phyloP scores from a whole-genome alignment of 2,797 vertebrate genomes.

The Centroberyx gerrardi region DNA sequence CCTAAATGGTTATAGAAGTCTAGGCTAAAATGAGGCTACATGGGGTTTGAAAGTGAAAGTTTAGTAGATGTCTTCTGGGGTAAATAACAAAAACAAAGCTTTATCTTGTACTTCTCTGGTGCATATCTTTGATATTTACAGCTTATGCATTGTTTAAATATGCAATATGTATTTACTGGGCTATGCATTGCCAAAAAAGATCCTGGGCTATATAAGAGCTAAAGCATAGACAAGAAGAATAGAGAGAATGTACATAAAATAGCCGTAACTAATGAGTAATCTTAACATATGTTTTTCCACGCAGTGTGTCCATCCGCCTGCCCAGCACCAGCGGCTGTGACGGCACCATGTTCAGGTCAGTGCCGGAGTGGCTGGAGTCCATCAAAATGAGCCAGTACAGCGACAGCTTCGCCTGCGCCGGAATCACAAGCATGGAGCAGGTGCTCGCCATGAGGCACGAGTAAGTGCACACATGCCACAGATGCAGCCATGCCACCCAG shows the following conservation, averaged over 20 bases:
- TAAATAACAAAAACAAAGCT: too few relatives aligned
- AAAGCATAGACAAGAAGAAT: too few relatives aligned
- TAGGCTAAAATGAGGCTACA: too few relatives aligned
- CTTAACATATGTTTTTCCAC: neutral
- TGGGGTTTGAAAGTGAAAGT: too few relatives aligned
- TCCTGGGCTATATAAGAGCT: too few relatives aligned
- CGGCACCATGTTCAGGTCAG: constrained; percentile 90
- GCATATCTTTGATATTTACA: too few relatives aligned
- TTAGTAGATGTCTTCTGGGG: too few relatives aligned
- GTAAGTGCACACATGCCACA: constrained; percentile 88
- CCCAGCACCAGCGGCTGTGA: constrained; percentile 95
- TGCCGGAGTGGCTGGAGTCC: constrained; percentile 96
- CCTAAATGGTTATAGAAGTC: too few relatives aligned
- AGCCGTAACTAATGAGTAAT: constrained; percentile 23
- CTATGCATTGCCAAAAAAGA: too few relatives aligned
- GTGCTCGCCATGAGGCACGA: constrained; percentile 93
- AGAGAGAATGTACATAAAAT: neutral
- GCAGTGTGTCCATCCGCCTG: constrained; percentile 95
- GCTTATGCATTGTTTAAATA: too few relatives aligned
- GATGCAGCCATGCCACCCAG: constrained; percentile 43
- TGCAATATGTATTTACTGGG: too few relatives aligned
- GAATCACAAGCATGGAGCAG: constrained; percentile 93
- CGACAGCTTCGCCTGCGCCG: constrained; percentile 91
- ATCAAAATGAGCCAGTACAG: constrained; percentile 97
- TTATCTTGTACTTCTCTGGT: too few relatives aligned